These are phyloP conservation scores for Xestia c-nigrum DNA, from an alignment of 2,888 invertebrate species.

Conservation along the genomic window DNA sequence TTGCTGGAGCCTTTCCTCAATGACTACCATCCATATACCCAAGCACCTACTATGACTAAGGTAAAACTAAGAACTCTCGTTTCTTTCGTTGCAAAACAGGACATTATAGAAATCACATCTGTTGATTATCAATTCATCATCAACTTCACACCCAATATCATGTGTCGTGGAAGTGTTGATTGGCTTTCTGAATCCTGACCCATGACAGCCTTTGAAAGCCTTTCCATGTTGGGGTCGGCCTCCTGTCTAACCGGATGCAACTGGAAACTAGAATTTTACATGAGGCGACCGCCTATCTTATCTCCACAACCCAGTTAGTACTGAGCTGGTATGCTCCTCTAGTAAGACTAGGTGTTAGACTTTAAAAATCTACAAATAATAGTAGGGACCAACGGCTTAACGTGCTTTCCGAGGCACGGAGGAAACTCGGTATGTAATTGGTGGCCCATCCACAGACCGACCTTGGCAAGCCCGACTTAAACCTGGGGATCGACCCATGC, in stretches of 20 bases:
- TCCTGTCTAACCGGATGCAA: not conserved
- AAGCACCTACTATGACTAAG: not conserved
- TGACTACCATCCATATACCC: not conserved
- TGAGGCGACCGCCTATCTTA: not conserved
- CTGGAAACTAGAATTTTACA: not conserved
- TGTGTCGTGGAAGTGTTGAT: not conserved
- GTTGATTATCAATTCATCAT: not conserved
- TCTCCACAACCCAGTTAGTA: not conserved
- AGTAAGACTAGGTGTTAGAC: not conserved
- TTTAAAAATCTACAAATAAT: not conserved
- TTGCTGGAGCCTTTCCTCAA: conserved; percentile 14
- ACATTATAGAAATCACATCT: not conserved
- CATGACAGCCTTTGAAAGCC: not conserved
- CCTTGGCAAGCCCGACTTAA: not conserved
- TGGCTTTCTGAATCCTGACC: not conserved
- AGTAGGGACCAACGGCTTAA: not conserved
- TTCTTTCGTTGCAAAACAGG: not conserved
- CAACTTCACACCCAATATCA: not conserved
- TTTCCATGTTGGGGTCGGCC: not conserved
- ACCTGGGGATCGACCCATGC: not conserved
- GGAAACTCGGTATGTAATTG: not conserved
- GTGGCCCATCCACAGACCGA: not conserved
- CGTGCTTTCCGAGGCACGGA: not conserved
- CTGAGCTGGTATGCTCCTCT: not conserved
- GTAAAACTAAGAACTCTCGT: not conserved